Base-by-base conservation (phyloP, 2,797 vertebrate genomes). In the Kryptopterus vitreolus region DNA sequence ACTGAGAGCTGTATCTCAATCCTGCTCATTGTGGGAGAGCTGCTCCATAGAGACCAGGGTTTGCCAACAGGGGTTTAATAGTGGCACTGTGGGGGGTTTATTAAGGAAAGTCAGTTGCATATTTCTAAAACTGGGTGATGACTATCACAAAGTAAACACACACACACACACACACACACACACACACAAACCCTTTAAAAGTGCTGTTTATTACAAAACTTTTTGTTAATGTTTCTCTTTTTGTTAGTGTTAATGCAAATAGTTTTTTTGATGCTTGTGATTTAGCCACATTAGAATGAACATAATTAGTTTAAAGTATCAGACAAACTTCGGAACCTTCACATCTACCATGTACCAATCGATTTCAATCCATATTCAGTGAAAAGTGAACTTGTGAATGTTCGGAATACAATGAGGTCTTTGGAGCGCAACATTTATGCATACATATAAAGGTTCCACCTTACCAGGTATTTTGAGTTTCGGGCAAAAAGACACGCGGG, bases 11-110 rank as follows among this genome's bases (percentile, higher is more conserved):
- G 46, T 7, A 29, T 24, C 13, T 58, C 59, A 22, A 5, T 65
- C 43, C 66, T 29, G 13, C 12, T 16, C 38, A 58, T 12, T 55
- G 38, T 24, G 46, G 35, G 65, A 71, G 48, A 59, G 55, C 57
- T 71, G 46, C 55, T 71, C 31, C n/a, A 52, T 62, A 70, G 29
- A 59, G 62, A 43, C 16, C 20, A 53, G 52, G 24, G 72, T 66
- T 69, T 46, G 38, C 58, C 29, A 71, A 71, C 69, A 53, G 69
- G 29, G 48, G 48, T 48, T 53, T 71, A 26, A 53, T 53, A 18
- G 18, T 71, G 69, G 26, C 48, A 35, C 15, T 57, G 22, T 58
- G 38, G 71, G 53, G 50, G 71, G 71, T 73, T 43, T 73, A 58
- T 57, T 31, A 24, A 1, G 22, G 33, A 24, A 73, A 73, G 24